phyloP scores from a whole-genome alignment of 2,113 vertebrate species.

The Alethe diademata region DNA sequence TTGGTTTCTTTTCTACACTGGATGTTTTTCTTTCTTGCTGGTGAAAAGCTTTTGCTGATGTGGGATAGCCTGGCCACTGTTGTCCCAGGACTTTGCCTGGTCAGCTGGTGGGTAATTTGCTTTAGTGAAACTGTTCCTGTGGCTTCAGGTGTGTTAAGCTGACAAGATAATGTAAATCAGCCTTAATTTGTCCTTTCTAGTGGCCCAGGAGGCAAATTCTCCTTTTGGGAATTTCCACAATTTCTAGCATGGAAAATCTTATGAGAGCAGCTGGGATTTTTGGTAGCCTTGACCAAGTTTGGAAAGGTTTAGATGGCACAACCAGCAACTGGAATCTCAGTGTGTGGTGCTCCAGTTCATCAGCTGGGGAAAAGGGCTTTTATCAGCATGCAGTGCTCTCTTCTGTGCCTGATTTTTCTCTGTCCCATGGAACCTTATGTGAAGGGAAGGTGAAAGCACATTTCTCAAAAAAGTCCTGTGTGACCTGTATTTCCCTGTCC shows the following conservation, averaged over 20 bases:
- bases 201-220: not conserved
- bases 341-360: not conserved
- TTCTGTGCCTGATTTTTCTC: not conserved
- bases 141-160: not conserved
- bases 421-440: not conserved
- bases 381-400: not conserved
- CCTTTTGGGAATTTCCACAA: not conserved
- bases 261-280: not conserved
- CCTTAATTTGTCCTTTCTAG: not conserved
- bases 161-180: not conserved
- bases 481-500: not conserved
- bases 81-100: not conserved
- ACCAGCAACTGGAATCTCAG: not conserved
- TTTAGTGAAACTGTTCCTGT: not conserved
- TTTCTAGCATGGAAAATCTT: not conserved
- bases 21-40: not conserved
- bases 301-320: not conserved
- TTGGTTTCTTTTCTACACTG: not conserved
- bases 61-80: not conserved
- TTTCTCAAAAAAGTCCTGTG: not conserved
- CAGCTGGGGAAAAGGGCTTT: not conserved
- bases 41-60: not conserved
- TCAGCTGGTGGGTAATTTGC: not conserved
- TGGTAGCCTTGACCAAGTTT: not conserved
- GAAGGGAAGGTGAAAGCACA: not conserved